phyloP scores from a whole-genome alignment of 2,888 invertebrate species.

The Phrixothrix hirtus region DNA sequence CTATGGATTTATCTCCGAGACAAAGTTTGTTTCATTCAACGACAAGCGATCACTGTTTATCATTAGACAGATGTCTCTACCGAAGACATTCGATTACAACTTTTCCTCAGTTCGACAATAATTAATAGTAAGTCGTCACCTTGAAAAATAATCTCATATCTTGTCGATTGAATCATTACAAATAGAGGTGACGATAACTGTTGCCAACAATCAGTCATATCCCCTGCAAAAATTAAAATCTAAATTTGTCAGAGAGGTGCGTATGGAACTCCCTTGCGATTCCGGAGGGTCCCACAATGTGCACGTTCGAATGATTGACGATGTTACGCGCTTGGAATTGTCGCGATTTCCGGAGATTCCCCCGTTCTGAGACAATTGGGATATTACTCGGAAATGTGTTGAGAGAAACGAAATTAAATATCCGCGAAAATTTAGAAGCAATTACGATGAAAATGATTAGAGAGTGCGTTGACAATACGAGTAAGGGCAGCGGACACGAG shows the following conservation, averaged over 20 bases:
- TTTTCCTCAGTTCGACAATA: slow-evolving; percentile 44
- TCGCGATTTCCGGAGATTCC: slow-evolving; percentile 33
- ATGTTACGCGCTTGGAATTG: slow-evolving; percentile 30
- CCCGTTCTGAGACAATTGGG: slow-evolving; percentile 33
- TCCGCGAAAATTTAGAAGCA: slow-evolving; percentile 41
- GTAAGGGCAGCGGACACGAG: slow-evolving; percentile 42
- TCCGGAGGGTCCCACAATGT: slow-evolving; percentile 29
- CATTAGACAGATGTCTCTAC: slow-evolving; percentile 40
- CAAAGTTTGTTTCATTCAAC: slow-evolving; percentile 37
- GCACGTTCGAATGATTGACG: slow-evolving; percentile 29
- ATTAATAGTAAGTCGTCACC: slow-evolving; percentile 45
- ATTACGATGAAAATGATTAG: slow-evolving; percentile 32
- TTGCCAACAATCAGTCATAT: slow-evolving; percentile 37
- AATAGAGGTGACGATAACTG: slow-evolving; percentile 31
- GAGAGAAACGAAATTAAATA: slow-evolving; percentile 40
- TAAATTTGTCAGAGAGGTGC: slow-evolving; percentile 25
- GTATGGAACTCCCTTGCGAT: slow-evolving; percentile 27
- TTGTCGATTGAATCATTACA: slow-evolving; percentile 35
- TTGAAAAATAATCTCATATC: slow-evolving; percentile 27
- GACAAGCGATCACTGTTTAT: slow-evolving; percentile 43
- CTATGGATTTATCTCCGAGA: slow-evolving; percentile 39
- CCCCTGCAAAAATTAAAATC: slow-evolving; percentile 26
- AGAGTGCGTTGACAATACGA: slow-evolving; percentile 25
- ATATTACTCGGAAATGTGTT: slow-evolving; percentile 40
- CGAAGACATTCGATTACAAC: slow-evolving; percentile 45